Evolutionary conservation across 2,797 vertebrate species (phyloP).

Genomic region (Margarornis squamiger): DNA sequence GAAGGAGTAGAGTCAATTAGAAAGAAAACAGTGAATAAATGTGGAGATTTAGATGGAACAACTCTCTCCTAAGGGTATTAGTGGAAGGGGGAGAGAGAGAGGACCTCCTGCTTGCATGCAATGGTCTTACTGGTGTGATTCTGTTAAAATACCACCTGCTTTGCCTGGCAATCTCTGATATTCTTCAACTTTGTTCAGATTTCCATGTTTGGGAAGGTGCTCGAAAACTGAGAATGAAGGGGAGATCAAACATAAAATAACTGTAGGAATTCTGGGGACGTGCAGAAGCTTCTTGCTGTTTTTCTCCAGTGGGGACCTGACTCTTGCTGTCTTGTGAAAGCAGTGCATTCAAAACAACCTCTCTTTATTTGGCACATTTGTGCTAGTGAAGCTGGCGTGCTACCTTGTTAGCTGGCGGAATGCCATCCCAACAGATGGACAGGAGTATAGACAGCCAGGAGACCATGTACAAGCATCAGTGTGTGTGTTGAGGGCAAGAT

Average conservation of each 20-base stretch:
- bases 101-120: conserved; percentile 10
- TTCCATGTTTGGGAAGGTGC: neutral
- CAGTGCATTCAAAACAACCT: conserved; percentile 36
- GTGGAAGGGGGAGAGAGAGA: neutral
- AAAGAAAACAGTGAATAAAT: neutral
- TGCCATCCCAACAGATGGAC: conserved; percentile 79
- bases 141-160: conserved; percentile 64
- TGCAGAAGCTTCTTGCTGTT: neutral
- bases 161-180: conserved; percentile 55
- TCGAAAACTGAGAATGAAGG: conserved; percentile 44
- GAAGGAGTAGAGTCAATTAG: neutral
- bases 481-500: conserved; percentile 65
- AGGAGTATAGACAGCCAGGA: conserved; percentile 70
- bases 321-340: conserved; percentile 32
- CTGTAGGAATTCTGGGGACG: neutral
- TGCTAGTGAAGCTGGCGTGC: conserved; percentile 55
- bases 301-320: neutral
- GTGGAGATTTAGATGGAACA: neutral
- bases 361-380: conserved; percentile 66
- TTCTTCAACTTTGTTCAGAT: conserved; percentile 9
- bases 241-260: neutral
- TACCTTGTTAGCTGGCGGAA: conserved; percentile 69
- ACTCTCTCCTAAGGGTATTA: neutral
- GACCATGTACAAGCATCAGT: conserved; percentile 69
- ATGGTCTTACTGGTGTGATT: conserved; percentile 27